Percentiles rank a stretch among this genome's conserved stretches.
Evolutionary conservation across 2,797 vertebrate species (phyloP).

Genomic region (Pseudochirops corinnae): DNA sequence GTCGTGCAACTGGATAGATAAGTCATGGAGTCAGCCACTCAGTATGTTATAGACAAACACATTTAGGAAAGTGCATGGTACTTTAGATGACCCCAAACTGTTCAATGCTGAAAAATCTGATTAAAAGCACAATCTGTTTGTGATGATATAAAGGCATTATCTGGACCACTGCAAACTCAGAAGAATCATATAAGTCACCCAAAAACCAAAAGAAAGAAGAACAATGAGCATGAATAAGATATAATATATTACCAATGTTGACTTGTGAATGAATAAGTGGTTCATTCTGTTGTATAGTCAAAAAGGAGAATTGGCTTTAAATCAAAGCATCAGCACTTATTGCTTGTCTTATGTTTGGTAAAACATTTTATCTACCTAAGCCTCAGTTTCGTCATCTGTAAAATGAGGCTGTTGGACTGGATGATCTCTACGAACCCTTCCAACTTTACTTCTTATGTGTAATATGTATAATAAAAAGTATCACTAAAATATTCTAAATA

Average conservation of each 20-base stretch:
- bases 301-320: not conserved
- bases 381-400: not conserved
- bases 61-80: not conserved
- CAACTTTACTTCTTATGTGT: not conserved
- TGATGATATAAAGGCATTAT: not conserved
- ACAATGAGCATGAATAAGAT: not conserved
- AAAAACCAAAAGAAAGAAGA: not conserved
- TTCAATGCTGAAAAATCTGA: not conserved
- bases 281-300: not conserved
- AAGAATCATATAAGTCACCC: not conserved
- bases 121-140: not conserved
- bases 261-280: not conserved
- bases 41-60: not conserved
- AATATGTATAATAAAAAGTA: not conserved
- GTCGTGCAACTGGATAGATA: not conserved
- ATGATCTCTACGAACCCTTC: not conserved
- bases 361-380: not conserved
- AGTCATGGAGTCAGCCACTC: not conserved
- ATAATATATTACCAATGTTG: not conserved
- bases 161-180: not conserved
- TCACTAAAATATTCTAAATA: not conserved
- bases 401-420: not conserved
- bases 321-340: not conserved
- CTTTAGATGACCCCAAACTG: not conserved
- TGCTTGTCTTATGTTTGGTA: not conserved